Evolutionary conservation across 2,888 invertebrate species (phyloP), one percentile per base, ranked within the genome.

Genomic region (Leptopilina syphax): DNA sequence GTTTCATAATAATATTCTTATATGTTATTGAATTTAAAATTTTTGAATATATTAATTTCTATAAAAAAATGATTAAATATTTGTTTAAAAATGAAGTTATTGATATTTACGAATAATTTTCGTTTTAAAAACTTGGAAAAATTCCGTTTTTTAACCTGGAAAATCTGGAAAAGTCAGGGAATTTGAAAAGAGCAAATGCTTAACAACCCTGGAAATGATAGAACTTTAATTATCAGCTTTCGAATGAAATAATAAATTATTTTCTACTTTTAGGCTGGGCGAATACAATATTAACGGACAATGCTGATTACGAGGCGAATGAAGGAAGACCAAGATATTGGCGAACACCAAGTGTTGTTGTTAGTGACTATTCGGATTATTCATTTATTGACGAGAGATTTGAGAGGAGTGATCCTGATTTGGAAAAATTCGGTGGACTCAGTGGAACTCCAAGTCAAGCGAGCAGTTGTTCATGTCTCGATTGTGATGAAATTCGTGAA

Each of bases 301-400:
- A 85, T 34, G 84, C 80, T 8, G 90, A 91, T 60, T 86, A 85
- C 77, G 91, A 91, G 66, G 84, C 87, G 0, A 87, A 80, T 41
- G 90, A 90, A 68, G 91, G 88, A 34, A 87, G 86, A 76, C 90
- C 90, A 0, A 85, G 95, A 5, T 96, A 95, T 87, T 96, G 96
- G 91, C 93, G 97, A 81, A 96, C 97, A 0, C 97, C 97, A 0
- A 97, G 97, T 79, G 97, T 97, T 68, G 96, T 97, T 3, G 96
- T 97, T 65, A 97, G 96, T 88, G 97, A 97, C 90, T 97, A 97
- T 88, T 96, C 96, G 0, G 97, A 97, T 88, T 96, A 95, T 87
- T 91, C 91, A 27, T 91, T 91, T 83, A 79, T 90, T 50, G 91
- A 91, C 47, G 91, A 91, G 77, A 89, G 88, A 18, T 87, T 88